phyloP scores from a whole-genome alignment of 2,797 vertebrate species.

The Psittacula echo region DNA sequence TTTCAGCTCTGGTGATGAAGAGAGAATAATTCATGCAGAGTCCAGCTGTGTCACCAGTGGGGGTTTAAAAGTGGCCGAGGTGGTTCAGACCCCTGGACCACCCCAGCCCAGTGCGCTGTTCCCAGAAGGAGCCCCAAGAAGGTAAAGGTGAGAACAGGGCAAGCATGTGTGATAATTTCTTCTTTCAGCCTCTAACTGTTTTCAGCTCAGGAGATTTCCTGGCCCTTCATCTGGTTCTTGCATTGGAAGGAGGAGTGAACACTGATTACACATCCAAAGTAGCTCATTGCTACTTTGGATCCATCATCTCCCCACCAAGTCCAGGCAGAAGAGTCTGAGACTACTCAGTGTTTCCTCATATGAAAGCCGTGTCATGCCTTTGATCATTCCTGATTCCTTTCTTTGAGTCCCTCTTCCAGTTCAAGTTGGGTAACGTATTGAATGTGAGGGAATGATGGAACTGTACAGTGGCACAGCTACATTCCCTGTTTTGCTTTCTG shows the following conservation, averaged over 20 bases:
- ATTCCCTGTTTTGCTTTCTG: not conserved
- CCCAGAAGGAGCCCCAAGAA: not conserved
- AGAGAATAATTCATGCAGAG: not conserved
- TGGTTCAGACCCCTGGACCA: not conserved
- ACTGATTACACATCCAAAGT: not conserved
- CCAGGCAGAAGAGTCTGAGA: not conserved
- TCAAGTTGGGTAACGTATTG: not conserved
- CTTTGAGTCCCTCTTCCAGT: not conserved
- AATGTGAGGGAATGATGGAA: not conserved
- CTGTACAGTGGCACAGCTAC: not conserved
- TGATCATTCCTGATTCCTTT: not conserved
- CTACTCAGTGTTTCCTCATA: not conserved
- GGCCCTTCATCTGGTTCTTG: not conserved
- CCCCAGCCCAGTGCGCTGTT: not conserved
- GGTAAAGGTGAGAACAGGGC: not conserved
- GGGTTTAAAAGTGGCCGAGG: not conserved
- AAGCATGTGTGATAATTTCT: not conserved
- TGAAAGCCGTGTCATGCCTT: not conserved
- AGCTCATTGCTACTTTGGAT: not conserved
- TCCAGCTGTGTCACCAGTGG: not conserved
- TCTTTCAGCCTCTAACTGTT: not conserved
- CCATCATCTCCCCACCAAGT: not conserved
- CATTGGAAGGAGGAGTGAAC: not conserved
- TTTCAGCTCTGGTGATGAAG: not conserved
- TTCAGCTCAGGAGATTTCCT: slow-evolving; percentile 32